Conservation (phyloP, 2,113 vertebrate genomes). For the Cryptotis parvus region DNA sequence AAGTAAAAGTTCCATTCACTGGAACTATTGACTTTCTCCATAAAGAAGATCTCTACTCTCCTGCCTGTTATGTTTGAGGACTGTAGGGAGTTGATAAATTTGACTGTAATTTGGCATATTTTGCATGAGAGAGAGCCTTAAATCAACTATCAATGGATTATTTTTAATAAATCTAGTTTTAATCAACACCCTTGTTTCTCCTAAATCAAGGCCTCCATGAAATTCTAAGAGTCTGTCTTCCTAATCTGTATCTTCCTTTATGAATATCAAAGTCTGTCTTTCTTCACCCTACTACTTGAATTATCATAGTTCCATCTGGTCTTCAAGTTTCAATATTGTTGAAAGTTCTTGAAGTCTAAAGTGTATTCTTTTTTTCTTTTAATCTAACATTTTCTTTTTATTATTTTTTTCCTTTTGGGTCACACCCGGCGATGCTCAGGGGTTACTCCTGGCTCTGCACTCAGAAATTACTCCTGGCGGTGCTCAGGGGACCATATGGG, state of each 20-base stretch:
- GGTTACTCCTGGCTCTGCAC: too few relatives aligned
- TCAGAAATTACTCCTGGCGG: too few relatives aligned
- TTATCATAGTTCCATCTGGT: not conserved
- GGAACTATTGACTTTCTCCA: not conserved
- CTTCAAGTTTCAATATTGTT: constrained; percentile 42
- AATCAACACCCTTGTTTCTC: too few relatives aligned
- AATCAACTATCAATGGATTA: not conserved
- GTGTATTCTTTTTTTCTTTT: constrained; percentile 11
- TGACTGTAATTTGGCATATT: not conserved
- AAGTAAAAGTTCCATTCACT: not conserved
- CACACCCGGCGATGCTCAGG: too few relatives aligned
- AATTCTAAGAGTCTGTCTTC: not conserved
- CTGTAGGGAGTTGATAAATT: not conserved
- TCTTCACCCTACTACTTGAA: constrained; percentile 34
- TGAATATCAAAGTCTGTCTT: constrained; percentile 44
- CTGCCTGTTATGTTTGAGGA: not conserved
- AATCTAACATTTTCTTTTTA: constrained; percentile 27
- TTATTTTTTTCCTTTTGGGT: too few relatives aligned
- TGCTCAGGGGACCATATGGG: too few relatives aligned
- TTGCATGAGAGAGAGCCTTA: not conserved
- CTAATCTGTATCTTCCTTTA: not conserved
- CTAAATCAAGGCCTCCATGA: not conserved
- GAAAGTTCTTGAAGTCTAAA: constrained; percentile 32
- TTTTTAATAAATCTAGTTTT: not conserved
- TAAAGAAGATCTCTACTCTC: not conserved